These are phyloP conservation scores for Columba guinea DNA, from an alignment of 2,797 vertebrate species.

Conservation along the genomic window DNA sequence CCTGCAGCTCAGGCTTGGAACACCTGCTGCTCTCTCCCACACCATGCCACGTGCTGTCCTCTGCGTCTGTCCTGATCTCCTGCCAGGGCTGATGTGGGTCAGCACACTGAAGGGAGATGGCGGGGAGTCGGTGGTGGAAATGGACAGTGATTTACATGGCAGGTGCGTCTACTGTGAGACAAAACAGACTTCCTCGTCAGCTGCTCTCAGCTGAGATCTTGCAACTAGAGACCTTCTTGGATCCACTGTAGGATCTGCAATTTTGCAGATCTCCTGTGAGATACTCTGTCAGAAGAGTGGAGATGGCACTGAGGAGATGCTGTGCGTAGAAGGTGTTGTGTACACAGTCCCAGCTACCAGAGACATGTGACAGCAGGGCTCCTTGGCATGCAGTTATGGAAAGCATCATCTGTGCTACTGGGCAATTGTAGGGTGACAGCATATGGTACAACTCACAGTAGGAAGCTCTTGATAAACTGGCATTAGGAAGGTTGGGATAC, in stretches of 20 bases:
- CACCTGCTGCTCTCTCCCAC: not conserved
- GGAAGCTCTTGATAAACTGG: not conserved
- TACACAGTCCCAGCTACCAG: not conserved
- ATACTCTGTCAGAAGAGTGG: not conserved
- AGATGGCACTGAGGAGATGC: not conserved
- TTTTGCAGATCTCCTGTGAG: not conserved
- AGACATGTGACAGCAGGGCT: not conserved
- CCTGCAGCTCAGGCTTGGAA: not conserved
- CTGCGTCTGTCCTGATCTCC: not conserved
- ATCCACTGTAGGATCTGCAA: not conserved
- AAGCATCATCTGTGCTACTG: not conserved
- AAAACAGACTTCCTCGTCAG: not conserved
- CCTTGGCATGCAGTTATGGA: not conserved
- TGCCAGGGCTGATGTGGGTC: not conserved
- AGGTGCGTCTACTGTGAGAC: not conserved
- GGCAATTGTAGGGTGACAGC: not conserved
- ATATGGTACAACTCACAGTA: not conserved
- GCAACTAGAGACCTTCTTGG: not conserved
- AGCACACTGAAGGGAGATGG: not conserved
- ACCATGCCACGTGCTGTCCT: accelerated
- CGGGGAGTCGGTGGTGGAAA: not conserved
- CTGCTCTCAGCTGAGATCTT: not conserved
- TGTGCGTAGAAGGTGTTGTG: not conserved
- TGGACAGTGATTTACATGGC: not conserved
- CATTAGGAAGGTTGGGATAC: not conserved